These are phyloP conservation scores for Lepidurus packardi DNA, from an alignment of 1,140 invertebrate genomes.

Conservation along the genomic window DNA sequence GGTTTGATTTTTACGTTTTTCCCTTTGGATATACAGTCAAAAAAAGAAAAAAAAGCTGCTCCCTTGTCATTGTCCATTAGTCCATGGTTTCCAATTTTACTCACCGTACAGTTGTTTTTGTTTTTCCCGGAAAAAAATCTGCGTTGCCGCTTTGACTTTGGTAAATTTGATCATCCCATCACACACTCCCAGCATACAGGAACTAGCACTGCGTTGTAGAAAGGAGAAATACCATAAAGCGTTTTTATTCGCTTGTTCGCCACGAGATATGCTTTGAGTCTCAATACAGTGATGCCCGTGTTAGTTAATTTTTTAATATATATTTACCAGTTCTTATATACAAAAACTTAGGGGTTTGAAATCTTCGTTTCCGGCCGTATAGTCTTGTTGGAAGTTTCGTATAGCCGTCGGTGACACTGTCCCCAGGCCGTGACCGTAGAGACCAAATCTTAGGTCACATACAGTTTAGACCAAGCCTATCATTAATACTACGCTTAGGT, in stretches of 20 bases:
- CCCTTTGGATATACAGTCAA: background rate
- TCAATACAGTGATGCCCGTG: slow-evolving; percentile 21
- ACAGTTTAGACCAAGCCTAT: too few relatives aligned
- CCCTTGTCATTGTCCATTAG: slow-evolving; percentile 11
- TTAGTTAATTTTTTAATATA: background rate
- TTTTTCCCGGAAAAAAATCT: background rate
- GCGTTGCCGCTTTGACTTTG: slow-evolving; percentile 7
- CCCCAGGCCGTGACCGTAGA: too few relatives aligned
- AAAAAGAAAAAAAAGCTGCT: background rate
- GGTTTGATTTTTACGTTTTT: background rate
- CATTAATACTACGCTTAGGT: too few relatives aligned
- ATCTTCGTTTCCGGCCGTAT: too few relatives aligned
- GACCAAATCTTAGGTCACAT: too few relatives aligned
- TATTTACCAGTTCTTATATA: too few relatives aligned
- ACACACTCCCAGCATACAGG: slow-evolving; percentile 17
- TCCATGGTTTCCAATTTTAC: slow-evolving; percentile 16
- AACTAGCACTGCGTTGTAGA: slow-evolving; percentile 21
- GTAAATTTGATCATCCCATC: slow-evolving; percentile 6
- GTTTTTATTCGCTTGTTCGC: slow-evolving; percentile 21
- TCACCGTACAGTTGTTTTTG: background rate
- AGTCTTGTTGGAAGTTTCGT: too few relatives aligned
- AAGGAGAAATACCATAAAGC: slow-evolving; percentile 22
- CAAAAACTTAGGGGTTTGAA: too few relatives aligned
- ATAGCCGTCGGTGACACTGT: too few relatives aligned
- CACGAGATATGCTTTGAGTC: slow-evolving; percentile 19